Evolutionary conservation across 2,888 invertebrate genomes (phyloP), one percentile per base, ranked within the genome.

Genomic region (Chloromyia formosa): DNA sequence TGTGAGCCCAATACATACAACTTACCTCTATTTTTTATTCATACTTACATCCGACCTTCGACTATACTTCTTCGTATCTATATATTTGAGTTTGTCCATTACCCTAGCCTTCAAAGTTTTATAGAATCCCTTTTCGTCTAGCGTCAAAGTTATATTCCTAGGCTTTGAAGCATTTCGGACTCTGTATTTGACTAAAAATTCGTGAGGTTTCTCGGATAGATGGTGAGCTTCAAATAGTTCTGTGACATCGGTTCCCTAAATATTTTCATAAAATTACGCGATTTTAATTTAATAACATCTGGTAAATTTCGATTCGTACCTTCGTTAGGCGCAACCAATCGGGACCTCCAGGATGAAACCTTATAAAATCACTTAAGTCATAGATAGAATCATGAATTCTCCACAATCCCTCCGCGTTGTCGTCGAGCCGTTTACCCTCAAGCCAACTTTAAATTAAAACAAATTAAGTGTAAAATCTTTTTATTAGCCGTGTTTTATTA

Each of bases 341-440:
- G 0, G 87, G 80, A 1, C 97, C 95, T 45, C 96, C 96, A 0
- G 97, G 98, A 87, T 98, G 98, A 61, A 86, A 88, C 2, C 90
- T 84, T 3, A 93, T 86, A 83, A 96, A 98, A 20, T 89, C 87
- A 0, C 90, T 90, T 23, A 98, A 88, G 85, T 98, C 95, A 83
- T 97, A 98, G 18, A 98, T 86, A 61, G 87, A 86, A 83, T 94
- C 88, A 78, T 91, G 87, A 22, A 94, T 88, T 78, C 94, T 88
- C 94, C 94, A 94, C 1, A 93, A 83, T n/a, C 89, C 90, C 82
- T 93, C 92, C 0, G 92, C 92, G 2, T 90, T 91, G 78, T 93
- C 93, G 78, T 91, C 90, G 79, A 86, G 82, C 18, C 87, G 87
- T 81, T 92, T 91, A 1, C 90, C 91, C 56, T 87, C 85, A 40